These are phyloP conservation scores for Ceratoteleas bidentatus DNA, from an alignment of 1,140 invertebrate species.

Conservation along the genomic window DNA sequence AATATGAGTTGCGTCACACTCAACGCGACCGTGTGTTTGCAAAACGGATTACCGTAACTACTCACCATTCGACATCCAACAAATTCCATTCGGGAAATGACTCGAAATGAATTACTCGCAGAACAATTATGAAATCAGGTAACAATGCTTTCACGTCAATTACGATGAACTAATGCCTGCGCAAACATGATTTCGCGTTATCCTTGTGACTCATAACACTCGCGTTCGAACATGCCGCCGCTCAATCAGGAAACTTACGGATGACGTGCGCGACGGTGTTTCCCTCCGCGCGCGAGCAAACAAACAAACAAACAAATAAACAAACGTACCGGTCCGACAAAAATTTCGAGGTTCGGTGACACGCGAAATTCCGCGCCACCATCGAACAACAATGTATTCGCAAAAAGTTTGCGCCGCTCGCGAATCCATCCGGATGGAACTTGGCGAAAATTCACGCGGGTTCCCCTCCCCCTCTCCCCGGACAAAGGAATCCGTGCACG, in stretches of 20 bases:
- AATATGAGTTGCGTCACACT: too few relatives aligned
- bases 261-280: too few relatives aligned
- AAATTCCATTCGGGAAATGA: too few relatives aligned
- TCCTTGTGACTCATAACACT: constrained; percentile 10
- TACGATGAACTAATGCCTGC: constrained; percentile 18
- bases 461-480: constrained; percentile 19
- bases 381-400: constrained; percentile 29
- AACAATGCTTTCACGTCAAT: constrained; percentile 22
- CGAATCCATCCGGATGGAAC: constrained; percentile 60
- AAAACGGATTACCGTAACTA: too few relatives aligned
- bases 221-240: too few relatives aligned
- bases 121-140: constrained; percentile 21
- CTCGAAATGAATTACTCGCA: constrained; percentile 6
- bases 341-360: constrained; percentile 9
- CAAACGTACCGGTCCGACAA: too few relatives aligned
- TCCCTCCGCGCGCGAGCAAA: too few relatives aligned
- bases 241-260: too few relatives aligned
- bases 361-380: constrained; percentile 28
- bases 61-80: too few relatives aligned
- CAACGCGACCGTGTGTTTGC: too few relatives aligned
- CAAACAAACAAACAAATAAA: too few relatives aligned
- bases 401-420: constrained; percentile 56
- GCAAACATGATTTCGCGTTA: constrained; percentile 49
- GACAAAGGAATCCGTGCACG: constrained; percentile 68
- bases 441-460: constrained; percentile 65